Base-by-base conservation (phyloP, 2,113 vertebrate genomes). In the Sander lucioperca region DNA sequence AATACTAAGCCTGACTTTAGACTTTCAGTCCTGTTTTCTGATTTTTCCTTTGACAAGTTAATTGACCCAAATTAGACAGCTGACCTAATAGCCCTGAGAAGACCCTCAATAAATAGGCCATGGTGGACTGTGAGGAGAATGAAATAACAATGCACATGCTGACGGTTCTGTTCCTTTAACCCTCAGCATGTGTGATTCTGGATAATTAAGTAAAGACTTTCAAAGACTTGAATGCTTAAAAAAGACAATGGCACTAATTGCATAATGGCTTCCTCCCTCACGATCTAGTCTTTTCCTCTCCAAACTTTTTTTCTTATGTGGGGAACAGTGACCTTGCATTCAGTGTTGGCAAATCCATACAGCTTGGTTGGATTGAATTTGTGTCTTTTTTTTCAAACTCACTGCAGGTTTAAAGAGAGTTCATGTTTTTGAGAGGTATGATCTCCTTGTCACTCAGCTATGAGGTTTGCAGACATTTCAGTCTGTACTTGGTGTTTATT, bases 361-460 rank as follows among this genome's bases (percentile, higher is more conserved):
- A 59, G 36, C 33, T 25, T 33, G 4, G 50, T 54, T 50, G 50
- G 36, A 71, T 5, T 25, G 53, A 43, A 71, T 18, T 23, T 30
- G 14, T 50, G 10, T 43, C 39, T 13, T 14, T 51, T 30, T 16
- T n/a, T 69, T 43, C 3, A 11, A 57, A 54, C 23, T 59, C 23
- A 15, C 62, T 47, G 70, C 36, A 27, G 9, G 14, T 45, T 58
- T 47, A 13, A 58, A 57, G 33, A 71, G 23, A 47, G 48, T 59
- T 74, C 30, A 74, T 70, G 70, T 70, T 75, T 71, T 36, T 68
- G 56, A 73, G 74, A 71, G 23, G 27, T 27, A 57, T 59, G 53
- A 83, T 77, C 83, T 74, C 27, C 76, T 25, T 85, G 78, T 51
- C 36, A 30, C 45, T 81, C 51, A 30, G 30, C 33, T n/a, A 3